Base-by-base conservation (phyloP, 2,888 invertebrate species). In the Rhaphigaster nebulosa region DNA sequence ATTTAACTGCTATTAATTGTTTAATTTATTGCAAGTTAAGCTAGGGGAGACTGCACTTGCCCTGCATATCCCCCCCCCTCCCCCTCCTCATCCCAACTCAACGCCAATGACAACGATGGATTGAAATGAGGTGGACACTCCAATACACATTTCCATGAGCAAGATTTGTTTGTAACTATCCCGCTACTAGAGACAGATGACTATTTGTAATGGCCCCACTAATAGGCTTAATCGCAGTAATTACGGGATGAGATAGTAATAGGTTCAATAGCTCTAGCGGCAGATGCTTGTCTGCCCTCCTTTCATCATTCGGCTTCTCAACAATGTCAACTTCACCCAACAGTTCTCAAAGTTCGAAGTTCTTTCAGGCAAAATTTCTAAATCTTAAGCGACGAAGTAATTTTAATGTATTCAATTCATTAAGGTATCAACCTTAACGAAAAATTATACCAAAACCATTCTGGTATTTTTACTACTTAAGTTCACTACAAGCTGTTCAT, bases 191-290 rank as follows among this genome's bases (percentile, higher is more conserved):
- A 76, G 70, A 34, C 70, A 76, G 70, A 70, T 34, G 70, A 70
- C 70, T 76, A 20, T 70, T 70, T 70, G 70, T 38, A 76, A 76
- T 76, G 34, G 34, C 34, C 70, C 34, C 0, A 6, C 70, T 76
- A 76, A 76, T 76, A 20, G 70, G 70, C 70, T 23, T 76, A 38
- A 76, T 76, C 70, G 70, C 23, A 38, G 70, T 76, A 76, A 76
- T 76, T 76, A 38, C 70, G 20, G 34, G 38, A 76, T 38, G 18
- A 38, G 70, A 76, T 76, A 20, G 70, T 65, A 65, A 65, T 65
- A 34, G 20, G 20, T 76, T 76, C 70, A 76, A 76, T 76, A 76
- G 70, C 18, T 29, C 1, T n/a, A 12, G 60, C 13, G 12, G 70
- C 70, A 76, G 70, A 76, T 76, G 70, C 38, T 76, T 13, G 18